Base-by-base conservation (phyloP, 2,888 invertebrate species). In the Apodemia mormo region DNA sequence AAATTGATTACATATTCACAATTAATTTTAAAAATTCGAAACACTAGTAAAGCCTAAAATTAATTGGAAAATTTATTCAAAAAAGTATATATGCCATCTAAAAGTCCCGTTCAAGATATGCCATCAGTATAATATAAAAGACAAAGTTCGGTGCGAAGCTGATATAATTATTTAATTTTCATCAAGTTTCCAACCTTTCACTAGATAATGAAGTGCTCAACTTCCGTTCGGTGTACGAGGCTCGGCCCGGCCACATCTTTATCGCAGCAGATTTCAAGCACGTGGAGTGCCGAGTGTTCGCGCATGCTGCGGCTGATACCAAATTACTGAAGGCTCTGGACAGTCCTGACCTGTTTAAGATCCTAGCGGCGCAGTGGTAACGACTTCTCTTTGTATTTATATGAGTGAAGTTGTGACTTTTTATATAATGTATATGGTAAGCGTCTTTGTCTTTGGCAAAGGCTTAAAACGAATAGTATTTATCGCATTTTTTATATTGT, bases 251-350 rank as follows among this genome's bases (percentile, higher is more conserved):
- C 0, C 71, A 72, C 75, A 30, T 58, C 54, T 82, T 94, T 70
- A 71, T 94, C 73, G 89, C 90, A 58, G 94, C 92, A 0, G 94
- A 94, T 85, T 94, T 93, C 83, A 79, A 80, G 76, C 94, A 94
- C 79, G 84, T 92, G 72, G 94, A 94, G 83, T 90, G 93, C 74
- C 85, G 94, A 76, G 87, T 94, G 80, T 87, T 92, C 77, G 94
- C 94, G 71, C 85, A 85, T 77, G 81, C 81, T 56, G 88, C 94
- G 30, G 81, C 77, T 61, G 94, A 94, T 80, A 56, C 66, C 12
- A 72, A 65, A 5, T 83, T 94, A 68, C 76, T 78, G 33, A 73
- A 58, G 40, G 84, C 85, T 29, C 84, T 94, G 64, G 70, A 73
- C 4, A 74, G 75, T 0, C 76, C 73, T 1, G 94, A 94, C 75